Base-by-base conservation (phyloP, 2,797 vertebrate species). In the Aphelocoma californica region DNA sequence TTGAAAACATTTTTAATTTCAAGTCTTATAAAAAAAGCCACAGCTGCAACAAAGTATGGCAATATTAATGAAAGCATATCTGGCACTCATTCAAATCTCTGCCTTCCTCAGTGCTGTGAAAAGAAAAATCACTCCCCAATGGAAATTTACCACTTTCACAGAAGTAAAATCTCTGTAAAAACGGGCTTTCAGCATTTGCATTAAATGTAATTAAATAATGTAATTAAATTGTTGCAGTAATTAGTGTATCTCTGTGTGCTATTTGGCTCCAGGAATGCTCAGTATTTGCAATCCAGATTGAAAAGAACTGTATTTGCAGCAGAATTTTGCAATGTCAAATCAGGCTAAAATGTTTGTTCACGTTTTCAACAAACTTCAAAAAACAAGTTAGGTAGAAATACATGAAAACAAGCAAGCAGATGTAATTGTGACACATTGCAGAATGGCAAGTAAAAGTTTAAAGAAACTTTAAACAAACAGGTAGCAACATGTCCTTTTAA, bases 1-100 rank as follows among this genome's bases (percentile, higher is more conserved):
- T 82, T 86, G 81, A 95, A 95, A 95, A 96, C 44, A 88, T 77
- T 96, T 95, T 93, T 94, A 94, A 96, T 95, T 96, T 88, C 38
- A 77, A 88, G 67, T 38, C 44, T 85, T 62, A 3, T 12, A 51
- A 78, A 93, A 32, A 82, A 88, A 81, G 21, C 42, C 88, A 82
- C 78, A 92, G 88, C 94, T 95, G 94, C 88, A 90, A 92, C 66
- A 34, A 93, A 93, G 61, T 82, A 81, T 53, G 70, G 83, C 51
- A 94, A 85, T 96, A 96, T 88, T 94, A 94, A 97, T 92, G 93
- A 97, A 94, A 93, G 95, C 81, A 20, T 90, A 81, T 64, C 80
- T 96, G 90, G 90, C 95, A 92, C 56, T 36, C 50, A 21, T 80
- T 94, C 95, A 97, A 88, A 92, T 88, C 73, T 58, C 89, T 93